Evolutionary conservation across 2,888 invertebrate genomes (phyloP).

Genomic region (Agrotis clavis): DNA sequence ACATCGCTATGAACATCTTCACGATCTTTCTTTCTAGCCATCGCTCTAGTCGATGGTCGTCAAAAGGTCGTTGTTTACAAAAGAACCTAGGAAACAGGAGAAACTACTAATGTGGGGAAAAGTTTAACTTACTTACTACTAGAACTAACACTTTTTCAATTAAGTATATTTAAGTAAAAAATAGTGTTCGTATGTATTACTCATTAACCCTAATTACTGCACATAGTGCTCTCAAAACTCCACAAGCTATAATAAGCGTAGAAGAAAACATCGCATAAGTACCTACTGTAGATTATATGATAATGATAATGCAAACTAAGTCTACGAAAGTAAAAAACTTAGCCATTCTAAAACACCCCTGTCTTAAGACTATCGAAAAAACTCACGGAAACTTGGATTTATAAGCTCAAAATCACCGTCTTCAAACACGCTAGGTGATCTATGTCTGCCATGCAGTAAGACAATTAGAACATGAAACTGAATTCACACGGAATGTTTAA

Average conservation of each 20-base stretch:
- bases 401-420: not conserved
- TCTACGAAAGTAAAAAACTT: slow-evolving; percentile 3
- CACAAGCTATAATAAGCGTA: not conserved
- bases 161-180: too few relatives aligned
- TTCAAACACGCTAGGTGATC: slow-evolving; percentile 16
- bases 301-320: slow-evolving; percentile 2
- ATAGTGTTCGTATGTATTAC: too few relatives aligned
- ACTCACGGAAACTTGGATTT: slow-evolving; percentile 1
- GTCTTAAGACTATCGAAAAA: slow-evolving; percentile 1
- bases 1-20: too few relatives aligned
- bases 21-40: too few relatives aligned
- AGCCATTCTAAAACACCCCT: slow-evolving; percentile 14
- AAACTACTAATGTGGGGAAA: too few relatives aligned
- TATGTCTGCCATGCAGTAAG: not conserved
- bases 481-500: not conserved
- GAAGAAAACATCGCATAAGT: not conserved
- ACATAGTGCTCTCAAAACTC: not conserved
- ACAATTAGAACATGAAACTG: slow-evolving; percentile 1
- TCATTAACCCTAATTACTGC: too few relatives aligned
- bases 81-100: too few relatives aligned
- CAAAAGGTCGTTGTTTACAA: too few relatives aligned
- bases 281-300: slow-evolving; percentile 5
- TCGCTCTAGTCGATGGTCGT: too few relatives aligned
- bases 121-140: too few relatives aligned
- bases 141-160: too few relatives aligned